Base-by-base conservation (phyloP, 2,797 vertebrate species). In the Phataginus tricuspis region DNA sequence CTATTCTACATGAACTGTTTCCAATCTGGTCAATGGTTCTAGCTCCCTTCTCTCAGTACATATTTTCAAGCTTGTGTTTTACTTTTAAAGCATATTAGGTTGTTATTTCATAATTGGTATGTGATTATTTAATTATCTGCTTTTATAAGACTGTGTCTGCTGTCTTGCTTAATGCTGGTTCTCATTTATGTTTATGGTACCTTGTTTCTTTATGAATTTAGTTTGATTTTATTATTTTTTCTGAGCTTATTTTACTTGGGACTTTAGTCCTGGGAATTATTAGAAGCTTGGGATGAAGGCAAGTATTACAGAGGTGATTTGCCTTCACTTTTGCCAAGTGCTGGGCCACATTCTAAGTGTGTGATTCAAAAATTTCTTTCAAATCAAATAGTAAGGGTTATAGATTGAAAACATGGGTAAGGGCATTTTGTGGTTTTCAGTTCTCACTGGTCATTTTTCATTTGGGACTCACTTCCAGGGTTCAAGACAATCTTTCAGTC, bases 401-500 rank as follows among this genome's bases (percentile, higher is more conserved):
- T 18, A 42, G 14, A 89, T 31, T 51, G 12, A 27, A 89, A 89
- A 64, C 9, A 5, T 85, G 12, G 19, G n/a, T 25, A 61, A 75
- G 27, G 25, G 2, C 15, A 10, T 55, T 15, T 59, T 82, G 39
- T 59, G 1, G 9, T 55, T 86, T 6, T 75, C 14, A 64, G 4
- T 64, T 92, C 51, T 79, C 45, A 69, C 5, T n/a, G 1, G 42
- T 59, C n/a, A 92, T 68, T 97, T 96, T 89, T 86, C 19, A 69
- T 51, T 86, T 61, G 31, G 18, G 16, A 23, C 8, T 78, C 57
- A 37, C 37, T 29, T 34, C 74, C 23, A 45, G 57, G 19, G 8
- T 57, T 87, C 61, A 82, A 64, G 4, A 86, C 8, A 51, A 37
- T 51, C 15, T 59, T 88, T 83, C 19, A 42, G 25, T 64, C 31